A percentile compares a stretch with the other conserved stretches of the same genome.
Evolutionary conservation across 2,113 vertebrate species (phyloP).

Genomic region (Phalacrocorax carbo): DNA sequence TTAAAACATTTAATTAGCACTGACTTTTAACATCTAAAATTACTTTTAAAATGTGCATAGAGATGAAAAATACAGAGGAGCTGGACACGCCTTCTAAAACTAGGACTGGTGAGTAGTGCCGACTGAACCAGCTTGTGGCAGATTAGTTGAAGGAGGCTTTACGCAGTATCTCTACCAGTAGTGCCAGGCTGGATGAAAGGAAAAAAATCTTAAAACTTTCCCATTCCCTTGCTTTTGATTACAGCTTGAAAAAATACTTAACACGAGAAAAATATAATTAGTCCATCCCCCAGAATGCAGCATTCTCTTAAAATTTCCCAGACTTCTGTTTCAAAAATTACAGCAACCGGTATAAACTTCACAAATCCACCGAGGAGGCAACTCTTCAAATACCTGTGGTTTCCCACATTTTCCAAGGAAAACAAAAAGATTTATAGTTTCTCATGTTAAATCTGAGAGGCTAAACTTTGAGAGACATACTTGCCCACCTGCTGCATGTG

Average conservation of each 20-base stretch:
- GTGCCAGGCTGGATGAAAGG: neutral
- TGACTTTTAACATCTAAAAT: conserved; percentile 29
- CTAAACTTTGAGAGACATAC: conserved; percentile 57
- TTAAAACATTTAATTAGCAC: conserved; percentile 38
- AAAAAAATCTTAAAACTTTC: neutral
- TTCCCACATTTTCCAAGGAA: conserved; percentile 68
- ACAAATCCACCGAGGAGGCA: conserved; percentile 32
- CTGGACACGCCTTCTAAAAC: neutral
- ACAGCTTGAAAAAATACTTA: neutral
- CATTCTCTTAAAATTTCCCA: conserved; percentile 11
- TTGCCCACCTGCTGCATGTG: conserved; percentile 54
- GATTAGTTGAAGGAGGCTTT: neutral
- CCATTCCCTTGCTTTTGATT: neutral
- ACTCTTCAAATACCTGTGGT: conserved; percentile 40
- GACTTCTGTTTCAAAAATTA: conserved; percentile 30
- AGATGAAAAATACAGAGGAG: conserved; percentile 27
- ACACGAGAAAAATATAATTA: neutral
- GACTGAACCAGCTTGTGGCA: neutral
- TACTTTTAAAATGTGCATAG: neutral
- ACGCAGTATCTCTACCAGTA: neutral
- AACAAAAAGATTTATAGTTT: conserved; percentile 67
- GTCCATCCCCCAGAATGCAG: neutral
- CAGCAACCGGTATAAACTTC: conserved; percentile 35
- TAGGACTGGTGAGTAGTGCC: neutral
- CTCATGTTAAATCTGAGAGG: conserved; percentile 36